Base-by-base conservation (phyloP, 2,888 invertebrate genomes). In the Dolichomitus sp. region DNA sequence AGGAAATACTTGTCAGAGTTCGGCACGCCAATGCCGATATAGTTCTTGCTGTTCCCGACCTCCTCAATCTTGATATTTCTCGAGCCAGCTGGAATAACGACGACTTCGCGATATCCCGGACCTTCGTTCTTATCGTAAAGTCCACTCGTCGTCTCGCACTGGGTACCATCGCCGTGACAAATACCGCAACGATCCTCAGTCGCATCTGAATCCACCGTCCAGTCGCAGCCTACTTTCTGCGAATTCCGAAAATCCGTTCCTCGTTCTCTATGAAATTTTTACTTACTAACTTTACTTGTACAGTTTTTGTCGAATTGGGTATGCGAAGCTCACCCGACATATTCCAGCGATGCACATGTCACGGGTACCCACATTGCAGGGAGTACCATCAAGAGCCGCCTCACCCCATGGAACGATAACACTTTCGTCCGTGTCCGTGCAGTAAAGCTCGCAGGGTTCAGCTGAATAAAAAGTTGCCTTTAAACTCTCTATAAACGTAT, bases 181-280 rank as follows among this genome's bases (percentile, higher is more conserved):
- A 96, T 94, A 1, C 96, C 96, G 89, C 96, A 96, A 40, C 94
- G 94, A 90, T 96, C 96, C 89, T 96, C 96, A 19, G 95, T 94
- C 0, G 96, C 96, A 73, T 94, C 94, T 0, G 96, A 96, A 88
- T 96, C 95, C 27, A 96, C 94, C 48, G 93, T 93, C 94, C 95
- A 95, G 91, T 96, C 96, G 92, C 96, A 96, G 2, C 96, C 96
- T 14, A 96, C 95, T 90, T 94, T 95, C 96, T 96, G 91, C 50
- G 89, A 85, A 83, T 76, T 77, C 17, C 9, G 37, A 74, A 72
- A 76, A 57, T 69, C 33, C 27, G 52, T 76, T 76, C 52, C 48
- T 68, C 66, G 77, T 52, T 59, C 57, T 50, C 66, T 61, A 40
- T 61, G 69, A 69, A 80, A 63, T 80, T 74, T 80, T 74, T 54